phyloP scores from a whole-genome alignment of 2,797 vertebrate genomes.

The Enteromius unitaeniatus region DNA sequence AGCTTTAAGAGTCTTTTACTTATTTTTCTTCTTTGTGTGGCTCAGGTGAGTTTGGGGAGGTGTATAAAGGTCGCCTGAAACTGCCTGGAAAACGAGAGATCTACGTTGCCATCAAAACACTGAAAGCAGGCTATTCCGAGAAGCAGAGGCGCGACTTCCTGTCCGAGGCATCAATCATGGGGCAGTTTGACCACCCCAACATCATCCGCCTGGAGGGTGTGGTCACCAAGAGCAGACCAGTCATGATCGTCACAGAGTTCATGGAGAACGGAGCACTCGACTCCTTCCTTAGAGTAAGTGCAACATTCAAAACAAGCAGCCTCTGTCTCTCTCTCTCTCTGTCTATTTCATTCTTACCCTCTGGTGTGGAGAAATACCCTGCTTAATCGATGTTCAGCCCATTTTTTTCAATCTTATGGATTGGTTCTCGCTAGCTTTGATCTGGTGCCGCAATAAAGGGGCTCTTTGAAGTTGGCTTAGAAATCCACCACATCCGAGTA shows the following conservation, averaged over 20 bases:
- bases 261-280: constrained; percentile 99
- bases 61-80: constrained; percentile 98
- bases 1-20: too few relatives aligned
- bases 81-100: constrained; percentile 95
- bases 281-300: constrained; percentile 93
- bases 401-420: constrained; percentile 74
- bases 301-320: not conserved
- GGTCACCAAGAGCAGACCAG: constrained; percentile 96
- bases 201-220: constrained; percentile 97
- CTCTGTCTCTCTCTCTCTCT: constrained; percentile 6
- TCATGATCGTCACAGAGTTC: constrained; percentile 99
- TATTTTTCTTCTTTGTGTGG: not conserved
- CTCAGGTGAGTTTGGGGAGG: constrained; percentile 98
- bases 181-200: constrained; percentile 98
- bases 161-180: constrained; percentile 98
- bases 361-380: constrained; percentile 63
- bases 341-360: constrained; percentile 15
- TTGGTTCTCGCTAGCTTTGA: constrained; percentile 79
- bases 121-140: constrained; percentile 96
- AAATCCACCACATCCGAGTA: constrained; percentile 79
- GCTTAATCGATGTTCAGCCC: constrained; percentile 79
- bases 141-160: constrained; percentile 97
- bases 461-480: constrained; percentile 81
- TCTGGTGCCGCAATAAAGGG: constrained; percentile 76
- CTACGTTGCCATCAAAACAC: constrained; percentile 96